Percentiles rank a stretch among this genome's conserved stretches.
Conservation (phyloP, 1,140 invertebrate genomes). For the Streblospio benedicti region DNA sequence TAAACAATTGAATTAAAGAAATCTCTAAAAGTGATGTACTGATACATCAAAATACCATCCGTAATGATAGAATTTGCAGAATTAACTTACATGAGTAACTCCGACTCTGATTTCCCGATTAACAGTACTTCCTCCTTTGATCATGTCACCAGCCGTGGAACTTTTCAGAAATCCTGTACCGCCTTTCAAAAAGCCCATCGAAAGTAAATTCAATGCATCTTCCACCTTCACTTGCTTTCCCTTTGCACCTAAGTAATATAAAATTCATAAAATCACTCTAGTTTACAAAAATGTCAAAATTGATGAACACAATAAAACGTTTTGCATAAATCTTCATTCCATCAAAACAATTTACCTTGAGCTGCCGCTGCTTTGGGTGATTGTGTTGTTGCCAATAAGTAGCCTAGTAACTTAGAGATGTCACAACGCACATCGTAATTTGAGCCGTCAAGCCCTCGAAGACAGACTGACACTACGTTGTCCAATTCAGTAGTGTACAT, state of each 20-base stretch:
- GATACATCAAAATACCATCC: no score
- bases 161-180: constrained; percentile 91
- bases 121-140: constrained; percentile 83
- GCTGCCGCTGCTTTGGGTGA: constrained; percentile 29
- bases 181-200: constrained; percentile 88
- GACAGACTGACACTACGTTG: constrained; percentile 76
- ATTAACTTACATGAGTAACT: constrained; percentile 54
- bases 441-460: constrained; percentile 83
- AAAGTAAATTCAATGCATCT: constrained; percentile 81
- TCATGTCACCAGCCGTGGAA: constrained; percentile 73
- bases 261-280: background rate
- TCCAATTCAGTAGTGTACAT: constrained; percentile 83
- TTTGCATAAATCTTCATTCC: background rate
- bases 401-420: constrained; percentile 80
- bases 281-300: background rate
- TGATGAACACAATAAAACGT: background rate
- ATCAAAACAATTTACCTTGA: constrained; percentile 1
- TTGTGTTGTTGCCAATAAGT: constrained; percentile 75
- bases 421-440: constrained; percentile 89
- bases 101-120: constrained; percentile 93
- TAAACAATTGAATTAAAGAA: no score
- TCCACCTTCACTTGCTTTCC: constrained; percentile 56
- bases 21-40: no score
- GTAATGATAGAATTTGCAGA: no score
- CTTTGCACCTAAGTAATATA: constrained; percentile 16